Conservation (phyloP, 2,888 invertebrate genomes). For the Cylindroiulus punctatus region DNA sequence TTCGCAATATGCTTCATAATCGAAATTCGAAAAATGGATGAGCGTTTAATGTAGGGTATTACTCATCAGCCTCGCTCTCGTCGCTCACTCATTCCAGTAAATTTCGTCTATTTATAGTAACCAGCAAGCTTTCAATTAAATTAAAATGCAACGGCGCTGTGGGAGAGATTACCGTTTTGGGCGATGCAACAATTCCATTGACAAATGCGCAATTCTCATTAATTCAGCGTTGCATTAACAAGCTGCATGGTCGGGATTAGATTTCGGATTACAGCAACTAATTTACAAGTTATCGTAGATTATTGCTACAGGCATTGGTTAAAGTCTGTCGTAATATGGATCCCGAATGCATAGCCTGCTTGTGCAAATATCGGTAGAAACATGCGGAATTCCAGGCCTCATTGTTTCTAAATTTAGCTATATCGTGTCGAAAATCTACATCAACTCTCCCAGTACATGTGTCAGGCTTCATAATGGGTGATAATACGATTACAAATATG, state of each 20-base stretch:
- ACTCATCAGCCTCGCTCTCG: neutral
- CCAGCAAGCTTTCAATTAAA: conserved; percentile 7
- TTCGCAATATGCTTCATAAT: neutral
- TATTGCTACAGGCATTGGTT: conserved; percentile 10
- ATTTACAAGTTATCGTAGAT: neutral
- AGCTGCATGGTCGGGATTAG: neutral
- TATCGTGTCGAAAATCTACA: too few species aligned
- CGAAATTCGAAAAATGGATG: neutral
- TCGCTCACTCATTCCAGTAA: neutral
- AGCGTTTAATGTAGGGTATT: neutral
- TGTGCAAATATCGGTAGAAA: neutral
- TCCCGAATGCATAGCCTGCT: neutral
- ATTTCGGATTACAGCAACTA: neutral
- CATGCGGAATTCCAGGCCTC: neutral
- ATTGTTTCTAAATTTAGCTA: too few species aligned
- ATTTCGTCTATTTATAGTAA: conserved; percentile 10
- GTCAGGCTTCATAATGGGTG: too few species aligned
- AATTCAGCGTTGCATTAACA: neutral
- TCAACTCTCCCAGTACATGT: too few species aligned
- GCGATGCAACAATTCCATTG: neutral
- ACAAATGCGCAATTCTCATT: neutral
- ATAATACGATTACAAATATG: too few species aligned
- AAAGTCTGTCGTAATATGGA: neutral
- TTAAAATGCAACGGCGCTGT: neutral
- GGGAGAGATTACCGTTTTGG: neutral